Base-by-base conservation (phyloP, 2,797 vertebrate genomes). In the Poecilia velifera region DNA sequence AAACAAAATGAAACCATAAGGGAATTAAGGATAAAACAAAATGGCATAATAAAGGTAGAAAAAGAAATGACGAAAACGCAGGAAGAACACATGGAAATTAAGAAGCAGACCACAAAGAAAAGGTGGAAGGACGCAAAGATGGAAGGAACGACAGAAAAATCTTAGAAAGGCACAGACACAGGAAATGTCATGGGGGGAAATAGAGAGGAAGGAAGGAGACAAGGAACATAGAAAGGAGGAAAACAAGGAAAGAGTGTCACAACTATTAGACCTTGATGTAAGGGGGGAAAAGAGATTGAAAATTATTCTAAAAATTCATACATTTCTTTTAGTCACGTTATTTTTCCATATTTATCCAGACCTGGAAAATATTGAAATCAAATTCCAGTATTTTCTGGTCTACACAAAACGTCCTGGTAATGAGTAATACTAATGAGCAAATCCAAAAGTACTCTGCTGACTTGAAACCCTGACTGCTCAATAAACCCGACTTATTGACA, bases 381-480 rank as follows among this genome's bases (percentile, higher is more conserved):
- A 71, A 71, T 46, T 18, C 25, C 68, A 71, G 41, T 28, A 22
- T n/a, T n/a, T 45, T 45, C 5, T 25, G 6, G 68, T 45, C 68
- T 16, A 25, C 22, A 28, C 13, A 75, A 20, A 31, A 8, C 3
- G 1, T 68, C 9, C 20, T 39, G 64, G 18, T 68, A 28, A 51
- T 36, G 8, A 74, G 10, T 13, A 71, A 41, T 13, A 34, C 31
- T 12, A n/a, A 78, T 22, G 8, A 43, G 34, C 14, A 79, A 31
- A 72, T 62, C 47, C 76, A 46, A 59, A 34, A 74, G 46, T 62
- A 81, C 22, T 34, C 43, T 1, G 31, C 74, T 76, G 57, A 51
- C 34, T 39, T 45, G 47, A 22, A 74, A 75, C 78, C 77, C 28
- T 14, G 49, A 39, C 53, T 70, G 28, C 62, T n/a, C 47, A 62